Conservation (phyloP, 2,797 vertebrate species). For the Adelosebastes latens region DNA sequence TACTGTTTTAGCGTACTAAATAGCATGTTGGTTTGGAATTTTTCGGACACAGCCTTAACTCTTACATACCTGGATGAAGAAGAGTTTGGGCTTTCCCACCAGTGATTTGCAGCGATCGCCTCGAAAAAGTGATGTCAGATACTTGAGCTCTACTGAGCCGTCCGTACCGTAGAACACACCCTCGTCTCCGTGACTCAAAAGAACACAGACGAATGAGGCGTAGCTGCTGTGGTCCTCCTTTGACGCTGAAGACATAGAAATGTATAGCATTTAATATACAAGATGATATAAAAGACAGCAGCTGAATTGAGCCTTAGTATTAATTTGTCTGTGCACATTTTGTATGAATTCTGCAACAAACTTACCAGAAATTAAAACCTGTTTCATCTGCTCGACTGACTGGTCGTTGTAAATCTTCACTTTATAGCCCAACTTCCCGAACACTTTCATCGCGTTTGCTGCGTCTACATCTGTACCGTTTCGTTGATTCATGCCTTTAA, state of each 20-base stretch:
- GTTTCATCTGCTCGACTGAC: constrained; percentile 72
- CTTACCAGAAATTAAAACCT: constrained; percentile 74
- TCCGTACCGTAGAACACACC: constrained; percentile 83
- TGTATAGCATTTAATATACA: no score
- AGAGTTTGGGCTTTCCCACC: constrained; percentile 86
- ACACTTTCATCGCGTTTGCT: constrained; percentile 77
- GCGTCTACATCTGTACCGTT: constrained; percentile 85
- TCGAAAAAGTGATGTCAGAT: constrained; percentile 80
- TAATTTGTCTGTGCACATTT: neutral
- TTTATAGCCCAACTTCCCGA: constrained; percentile 80
- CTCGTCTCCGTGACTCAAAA: constrained; percentile 87
- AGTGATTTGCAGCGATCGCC: constrained; percentile 79
- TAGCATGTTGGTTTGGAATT: no score
- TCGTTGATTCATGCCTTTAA: constrained; percentile 83
- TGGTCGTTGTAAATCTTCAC: constrained; percentile 84
- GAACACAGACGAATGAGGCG: constrained; percentile 81
- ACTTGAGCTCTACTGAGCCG: constrained; percentile 66
- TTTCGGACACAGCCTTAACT: neutral
- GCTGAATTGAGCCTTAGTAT: neutral
- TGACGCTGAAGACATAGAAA: constrained; percentile 64
- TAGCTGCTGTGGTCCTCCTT: constrained; percentile 77
- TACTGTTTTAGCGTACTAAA: no score
- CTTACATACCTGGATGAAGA: constrained; percentile 84
- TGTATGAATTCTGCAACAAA: neutral
- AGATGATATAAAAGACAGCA: neutral